A percentile compares a stretch with the other conserved stretches of the same genome.
Conservation (phyloP, 2,797 vertebrate species). For the Erithacus rubecula region DNA sequence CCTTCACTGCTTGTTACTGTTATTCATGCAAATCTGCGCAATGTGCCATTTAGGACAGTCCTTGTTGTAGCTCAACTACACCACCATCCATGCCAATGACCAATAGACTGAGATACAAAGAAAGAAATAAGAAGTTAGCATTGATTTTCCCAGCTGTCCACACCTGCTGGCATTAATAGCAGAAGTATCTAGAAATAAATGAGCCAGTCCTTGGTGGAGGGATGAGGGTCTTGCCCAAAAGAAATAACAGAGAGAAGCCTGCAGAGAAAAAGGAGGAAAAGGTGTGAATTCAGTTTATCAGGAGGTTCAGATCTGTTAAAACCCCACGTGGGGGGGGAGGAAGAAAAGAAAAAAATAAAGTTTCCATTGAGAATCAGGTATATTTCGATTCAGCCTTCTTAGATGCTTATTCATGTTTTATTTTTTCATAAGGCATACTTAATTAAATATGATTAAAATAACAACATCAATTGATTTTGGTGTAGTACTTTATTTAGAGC, state of each 20-base stretch:
- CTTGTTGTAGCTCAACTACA: not conserved
- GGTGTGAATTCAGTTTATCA: not conserved
- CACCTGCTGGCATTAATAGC: not conserved
- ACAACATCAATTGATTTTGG: not conserved
- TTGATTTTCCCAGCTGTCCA: not conserved
- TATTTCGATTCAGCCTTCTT: not conserved
- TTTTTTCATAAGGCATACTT: not conserved
- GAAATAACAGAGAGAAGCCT: not conserved
- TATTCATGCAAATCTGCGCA: constrained; percentile 42
- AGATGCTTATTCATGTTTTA: not conserved
- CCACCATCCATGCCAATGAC: not conserved
- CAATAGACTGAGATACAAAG: not conserved
- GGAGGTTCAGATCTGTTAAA: not conserved
- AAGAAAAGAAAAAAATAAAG: not conserved
- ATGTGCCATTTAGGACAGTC: constrained; percentile 1
- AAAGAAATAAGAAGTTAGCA: not conserved
- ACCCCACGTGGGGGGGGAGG: accelerated
- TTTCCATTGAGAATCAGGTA: not conserved
- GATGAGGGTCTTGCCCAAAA: not conserved
- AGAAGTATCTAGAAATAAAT: not conserved
- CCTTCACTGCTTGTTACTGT: constrained; percentile 38
- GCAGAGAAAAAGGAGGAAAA: not conserved
- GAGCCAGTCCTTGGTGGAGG: not conserved
- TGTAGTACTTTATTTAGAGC: not conserved
- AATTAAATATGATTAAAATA: not conserved